Evolutionary conservation across 2,797 vertebrate genomes (phyloP).

Genomic region (Leptatherina wallacei): DNA sequence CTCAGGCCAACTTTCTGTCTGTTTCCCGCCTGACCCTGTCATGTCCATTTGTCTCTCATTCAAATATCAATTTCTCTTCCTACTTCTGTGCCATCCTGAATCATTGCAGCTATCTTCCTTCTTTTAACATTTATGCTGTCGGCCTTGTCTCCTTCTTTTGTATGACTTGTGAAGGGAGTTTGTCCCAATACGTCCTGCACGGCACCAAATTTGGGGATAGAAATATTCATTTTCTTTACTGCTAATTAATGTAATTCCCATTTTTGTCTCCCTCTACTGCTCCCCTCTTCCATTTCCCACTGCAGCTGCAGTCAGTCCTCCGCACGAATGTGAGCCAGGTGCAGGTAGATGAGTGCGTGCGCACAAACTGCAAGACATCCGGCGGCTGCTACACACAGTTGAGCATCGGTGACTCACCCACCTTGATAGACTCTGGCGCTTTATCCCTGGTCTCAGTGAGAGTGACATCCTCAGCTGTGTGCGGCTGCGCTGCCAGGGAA

Average conservation of each 20-base stretch:
- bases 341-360: constrained; percentile 85
- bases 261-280: constrained; percentile 21
- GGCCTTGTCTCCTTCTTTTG: constrained; percentile 11
- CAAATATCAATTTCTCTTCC: constrained; percentile 35
- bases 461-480: constrained; percentile 73
- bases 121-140: constrained; percentile 32
- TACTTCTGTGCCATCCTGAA: constrained; percentile 14
- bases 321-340: constrained; percentile 84
- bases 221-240: constrained; percentile 30
- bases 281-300: constrained; percentile 15
- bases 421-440: constrained; percentile 81
- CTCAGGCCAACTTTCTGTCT: constrained; percentile 64
- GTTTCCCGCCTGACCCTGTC: constrained; percentile 62
- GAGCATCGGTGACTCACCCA: constrained; percentile 77
- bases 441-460: constrained; percentile 84
- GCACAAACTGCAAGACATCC: constrained; percentile 77
- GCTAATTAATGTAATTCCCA: constrained; percentile 28
- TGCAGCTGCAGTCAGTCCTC: constrained; percentile 86
- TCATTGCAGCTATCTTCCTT: constrained; percentile 6
- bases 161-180: constrained; percentile 15
- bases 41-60: constrained; percentile 59
- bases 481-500: constrained; percentile 83
- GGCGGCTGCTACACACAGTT: constrained; percentile 79
- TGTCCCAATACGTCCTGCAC: neutral
- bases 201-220: constrained; percentile 9